Evolutionary conservation across 2,113 vertebrate species (phyloP), one percentile per base, ranked within the genome.

Genomic region (Stigmatopora nigra): DNA sequence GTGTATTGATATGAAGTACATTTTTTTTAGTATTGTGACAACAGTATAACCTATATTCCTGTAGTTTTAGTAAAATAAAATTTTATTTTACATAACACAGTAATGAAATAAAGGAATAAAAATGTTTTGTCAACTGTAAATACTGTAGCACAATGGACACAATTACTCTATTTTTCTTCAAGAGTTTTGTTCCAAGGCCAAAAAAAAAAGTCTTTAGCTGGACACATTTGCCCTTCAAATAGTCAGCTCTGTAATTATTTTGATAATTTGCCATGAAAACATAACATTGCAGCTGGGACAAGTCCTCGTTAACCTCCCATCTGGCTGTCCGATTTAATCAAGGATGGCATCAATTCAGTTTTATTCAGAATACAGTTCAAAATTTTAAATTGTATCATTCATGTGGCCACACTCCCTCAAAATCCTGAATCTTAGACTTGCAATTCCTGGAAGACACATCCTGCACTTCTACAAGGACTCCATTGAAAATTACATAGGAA

Each of bases 361-460:
- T 61, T 22, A 65, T 52, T 57, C 51, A 46, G 17, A n/a, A 73
- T 44, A 49, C 16, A 72, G 68, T 5, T 7, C 19, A 8, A 15
- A 64, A 48, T 10, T 77, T 53, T 57, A 48, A 41, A 60, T 22
- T 72, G 13, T 61, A 72, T 68, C 44, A n/a, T 6, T 41, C 46
- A 22, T 65, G 19, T 38, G 25, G 5, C 25, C 52, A 22, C 51
- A 53, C 51, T 10, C 51, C 51, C 2, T 53, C 12, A 71, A 78
- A 83, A 85, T 84, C 88, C 82, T 44, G 22, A 77, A 67, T 79
- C 82, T 65, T 79, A 72, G 78, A 83, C 87, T 78, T 84, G 79
- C 77, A 56, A 77, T 78, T 49, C 81, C 82, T 84, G 81, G 77
- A 85, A 84, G 81, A 73, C 45, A 60, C 55, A 66, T 49, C 46